A percentile compares a stretch with the other conserved stretches of the same genome.
These are phyloP conservation scores for Sinonovacula constricta DNA, from an alignment of 1,140 invertebrate genomes.

Conservation along the genomic window DNA sequence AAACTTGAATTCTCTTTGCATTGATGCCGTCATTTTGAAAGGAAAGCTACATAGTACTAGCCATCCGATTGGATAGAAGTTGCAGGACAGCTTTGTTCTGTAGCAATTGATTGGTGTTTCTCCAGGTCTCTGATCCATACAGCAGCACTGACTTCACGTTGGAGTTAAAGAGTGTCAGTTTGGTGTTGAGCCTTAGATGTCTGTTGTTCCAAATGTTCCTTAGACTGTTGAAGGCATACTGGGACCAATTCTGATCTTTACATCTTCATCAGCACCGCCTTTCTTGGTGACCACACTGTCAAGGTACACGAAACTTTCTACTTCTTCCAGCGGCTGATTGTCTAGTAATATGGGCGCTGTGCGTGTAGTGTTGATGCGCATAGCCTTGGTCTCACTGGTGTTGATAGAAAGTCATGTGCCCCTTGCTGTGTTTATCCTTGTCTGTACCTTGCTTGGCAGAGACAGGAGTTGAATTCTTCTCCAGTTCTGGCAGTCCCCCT, in stretches of 20 bases:
- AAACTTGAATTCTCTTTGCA: too few species aligned
- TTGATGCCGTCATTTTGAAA: too few species aligned
- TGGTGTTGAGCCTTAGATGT: too few species aligned
- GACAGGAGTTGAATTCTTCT: constrained; percentile 64
- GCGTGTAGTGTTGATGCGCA: constrained; percentile 14
- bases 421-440: constrained; percentile 24
- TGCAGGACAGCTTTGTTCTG: too few species aligned
- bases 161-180: too few species aligned
- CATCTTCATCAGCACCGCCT: constrained; percentile 18
- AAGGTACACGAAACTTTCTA: constrained; percentile 26
- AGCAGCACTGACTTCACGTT: too few species aligned
- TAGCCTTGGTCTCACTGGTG: constrained; percentile 21
- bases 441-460: constrained; percentile 51
- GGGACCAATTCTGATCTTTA: constrained; percentile 29
- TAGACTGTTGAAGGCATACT: too few species aligned
- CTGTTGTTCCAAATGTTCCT: too few species aligned
- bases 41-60: too few species aligned
- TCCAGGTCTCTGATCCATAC: too few species aligned
- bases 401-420: constrained; percentile 20
- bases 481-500: constrained; percentile 52
- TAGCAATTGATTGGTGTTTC: too few species aligned
- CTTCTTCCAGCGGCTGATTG: constrained; percentile 25
- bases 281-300: constrained; percentile 36
- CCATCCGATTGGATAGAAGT: too few species aligned
- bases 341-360: neutral